These are phyloP conservation scores for Eupithecia abbreviata DNA, from an alignment of 2,888 invertebrate species.

Conservation along the genomic window DNA sequence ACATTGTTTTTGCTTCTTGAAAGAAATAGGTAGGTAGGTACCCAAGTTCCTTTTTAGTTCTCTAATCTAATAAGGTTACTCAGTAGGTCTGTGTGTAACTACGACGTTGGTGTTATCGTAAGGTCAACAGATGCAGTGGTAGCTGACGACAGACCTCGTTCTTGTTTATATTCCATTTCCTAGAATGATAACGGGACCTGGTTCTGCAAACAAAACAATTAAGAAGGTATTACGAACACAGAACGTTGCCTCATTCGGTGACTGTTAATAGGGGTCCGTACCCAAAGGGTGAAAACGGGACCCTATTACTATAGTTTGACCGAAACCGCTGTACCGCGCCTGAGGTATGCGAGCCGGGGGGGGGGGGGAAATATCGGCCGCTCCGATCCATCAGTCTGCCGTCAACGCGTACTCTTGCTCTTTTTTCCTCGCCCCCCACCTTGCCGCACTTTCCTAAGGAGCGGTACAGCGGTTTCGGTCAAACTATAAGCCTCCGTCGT, in stretches of 20 bases:
- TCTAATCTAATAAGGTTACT: slow-evolving; percentile 25
- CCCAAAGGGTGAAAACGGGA: too few species aligned
- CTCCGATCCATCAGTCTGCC: too few species aligned
- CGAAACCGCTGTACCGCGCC: too few species aligned
- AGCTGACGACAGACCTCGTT: slow-evolving; percentile 28
- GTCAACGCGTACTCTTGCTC: too few species aligned
- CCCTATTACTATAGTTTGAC: too few species aligned
- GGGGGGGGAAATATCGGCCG: too few species aligned
- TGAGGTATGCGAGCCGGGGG: too few species aligned
- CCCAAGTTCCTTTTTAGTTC: not conserved
- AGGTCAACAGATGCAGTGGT: slow-evolving; percentile 34
- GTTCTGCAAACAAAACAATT: slow-evolving; percentile 5
- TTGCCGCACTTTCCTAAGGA: too few species aligned
- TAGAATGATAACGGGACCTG: slow-evolving; percentile 24
- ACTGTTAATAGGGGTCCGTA: too few species aligned
- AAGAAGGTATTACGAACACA: not conserved
- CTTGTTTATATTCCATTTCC: slow-evolving; percentile 30
- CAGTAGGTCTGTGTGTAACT: slow-evolving; percentile 23
- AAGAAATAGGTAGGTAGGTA: not conserved
- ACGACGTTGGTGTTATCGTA: slow-evolving; percentile 30
- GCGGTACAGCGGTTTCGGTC: too few species aligned
- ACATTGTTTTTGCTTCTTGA: not conserved
- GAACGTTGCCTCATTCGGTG: not conserved
- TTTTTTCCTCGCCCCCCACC: too few species aligned
- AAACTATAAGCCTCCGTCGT: too few species aligned